Base-by-base conservation (phyloP, 2,113 vertebrate species). In the Atlantisia rogersi region DNA sequence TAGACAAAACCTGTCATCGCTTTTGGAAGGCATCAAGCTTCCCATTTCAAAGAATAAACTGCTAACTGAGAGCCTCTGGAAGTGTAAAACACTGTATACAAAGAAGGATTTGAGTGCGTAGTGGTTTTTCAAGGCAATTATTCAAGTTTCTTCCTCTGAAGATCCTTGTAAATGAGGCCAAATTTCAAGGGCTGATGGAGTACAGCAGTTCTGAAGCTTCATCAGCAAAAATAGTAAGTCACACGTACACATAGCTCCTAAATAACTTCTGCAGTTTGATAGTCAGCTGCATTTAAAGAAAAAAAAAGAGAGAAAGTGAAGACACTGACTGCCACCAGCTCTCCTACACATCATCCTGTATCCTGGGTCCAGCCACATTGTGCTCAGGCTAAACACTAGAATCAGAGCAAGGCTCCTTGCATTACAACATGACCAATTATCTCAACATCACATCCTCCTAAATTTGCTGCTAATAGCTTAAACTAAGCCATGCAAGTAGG, bases 191-290 rank as follows among this genome's bases (percentile, higher is more conserved):
- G 63, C 10, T 32, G 70, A 74, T 40, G 10, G 2, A 60, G 50
- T 3, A 44, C 56, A 89, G 74, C 39, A 32, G 18, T 5, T 67
- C 64, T 25, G 3, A 3, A 46, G 26, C 15, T 67, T 50, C 25
- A 35, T 29, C 60, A 26, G 65, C 12, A 79, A 19, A 32, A 86
- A 70, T 14, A 24, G 4, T 44, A 1, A 58, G 42, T 70, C 13
- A 48, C 21, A 5, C 0, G 0, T 6, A 32, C 28, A n/a, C 26
- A 11, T 3, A 52, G 35, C 32, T 26, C 50, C 21, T n/a, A n/a
- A 83, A 53, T 28, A 44, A 55, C 12, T 17, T 14, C 44, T 14
- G 32, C 44, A 31, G 44, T 5, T 88, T n/a, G 13, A 24, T 12
- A 3, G 1, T 37, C 25, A 50, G 5, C 82, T 40, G 12, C 2